A percentile compares a stretch with the other conserved stretches of the same genome.
These are phyloP conservation scores for Megamerina dolium DNA, from an alignment of 2,888 invertebrate genomes.

Conservation along the genomic window DNA sequence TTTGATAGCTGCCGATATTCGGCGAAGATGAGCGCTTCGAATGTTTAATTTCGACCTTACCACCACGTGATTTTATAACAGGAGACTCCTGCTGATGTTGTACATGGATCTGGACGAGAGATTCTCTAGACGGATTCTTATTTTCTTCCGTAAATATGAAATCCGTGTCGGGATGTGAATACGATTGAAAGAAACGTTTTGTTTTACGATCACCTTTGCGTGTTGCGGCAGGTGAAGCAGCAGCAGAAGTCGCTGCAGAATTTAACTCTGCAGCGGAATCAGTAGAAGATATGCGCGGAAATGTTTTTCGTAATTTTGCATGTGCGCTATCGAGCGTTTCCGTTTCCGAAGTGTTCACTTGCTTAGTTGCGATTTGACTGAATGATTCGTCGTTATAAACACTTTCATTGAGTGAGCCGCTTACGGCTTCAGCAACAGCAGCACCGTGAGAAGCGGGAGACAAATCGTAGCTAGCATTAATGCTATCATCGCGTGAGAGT, in stretches of 20 bases:
- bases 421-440: neutral
- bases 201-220: slow-evolving; percentile 21
- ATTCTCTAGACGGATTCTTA: slow-evolving; percentile 30
- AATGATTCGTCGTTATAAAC: neutral
- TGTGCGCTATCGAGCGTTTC: neutral
- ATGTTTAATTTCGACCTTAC: slow-evolving; percentile 32
- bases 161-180: slow-evolving; percentile 39
- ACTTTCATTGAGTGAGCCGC: neutral
- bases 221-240: slow-evolving; percentile 7
- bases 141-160: slow-evolving; percentile 41
- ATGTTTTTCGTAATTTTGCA: neutral
- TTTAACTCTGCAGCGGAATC: too few species aligned
- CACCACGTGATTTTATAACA: slow-evolving; percentile 30
- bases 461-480: slow-evolving; percentile 22
- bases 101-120: slow-evolving; percentile 13
- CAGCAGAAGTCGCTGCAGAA: neutral
- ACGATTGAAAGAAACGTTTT: slow-evolving; percentile 33
- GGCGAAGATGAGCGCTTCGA: slow-evolving; percentile 37
- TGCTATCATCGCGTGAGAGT: slow-evolving; percentile 26
- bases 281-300: too few species aligned
- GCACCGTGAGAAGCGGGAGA: neutral
- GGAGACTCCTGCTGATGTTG: slow-evolving; percentile 16
- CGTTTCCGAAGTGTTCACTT: neutral
- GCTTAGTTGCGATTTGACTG: neutral
- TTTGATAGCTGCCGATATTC: slow-evolving; percentile 34